Evolutionary conservation across 1,140 invertebrate species (phyloP).

Genomic region (Camponotus vicinus): DNA sequence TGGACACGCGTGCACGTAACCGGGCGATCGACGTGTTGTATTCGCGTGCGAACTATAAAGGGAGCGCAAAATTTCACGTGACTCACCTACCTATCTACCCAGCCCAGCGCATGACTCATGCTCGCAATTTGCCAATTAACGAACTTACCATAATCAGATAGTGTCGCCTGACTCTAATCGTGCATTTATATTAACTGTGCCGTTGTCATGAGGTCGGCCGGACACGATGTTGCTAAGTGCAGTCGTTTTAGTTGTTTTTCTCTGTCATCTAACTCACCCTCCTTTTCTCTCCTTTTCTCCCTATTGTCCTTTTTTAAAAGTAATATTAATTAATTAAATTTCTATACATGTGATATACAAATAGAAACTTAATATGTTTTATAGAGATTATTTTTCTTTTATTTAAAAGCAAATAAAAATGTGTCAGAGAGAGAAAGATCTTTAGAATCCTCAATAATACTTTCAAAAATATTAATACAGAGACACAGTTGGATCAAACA

Average conservation of each 20-base stretch:
- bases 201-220: constrained; percentile 18
- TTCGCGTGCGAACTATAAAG: constrained; percentile 72
- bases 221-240: constrained; percentile 38
- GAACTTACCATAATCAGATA: constrained; percentile 82
- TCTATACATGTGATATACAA: background rate
- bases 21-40: constrained; percentile 30
- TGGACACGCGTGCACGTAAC: constrained; percentile 34
- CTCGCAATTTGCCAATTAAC: constrained; percentile 83
- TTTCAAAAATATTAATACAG: background rate
- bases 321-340: constrained; percentile 30
- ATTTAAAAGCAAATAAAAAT: background rate
- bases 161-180: constrained; percentile 56
- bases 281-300: background rate
- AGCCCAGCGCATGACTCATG: constrained; percentile 69
- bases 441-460: too few relatives aligned
- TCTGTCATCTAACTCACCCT: too few relatives aligned
- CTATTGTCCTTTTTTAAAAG: background rate
- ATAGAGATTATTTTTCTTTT: background rate
- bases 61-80: constrained; percentile 69
- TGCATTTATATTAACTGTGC: constrained; percentile 55
- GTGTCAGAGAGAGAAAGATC: background rate
- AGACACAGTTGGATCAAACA: background rate
- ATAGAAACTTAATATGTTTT: background rate
- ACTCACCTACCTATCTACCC: constrained; percentile 63
- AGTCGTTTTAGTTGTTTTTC: constrained; percentile 7